Conservation (phyloP, 2,888 invertebrate species). For the Cyrtodaria siliqua region DNA sequence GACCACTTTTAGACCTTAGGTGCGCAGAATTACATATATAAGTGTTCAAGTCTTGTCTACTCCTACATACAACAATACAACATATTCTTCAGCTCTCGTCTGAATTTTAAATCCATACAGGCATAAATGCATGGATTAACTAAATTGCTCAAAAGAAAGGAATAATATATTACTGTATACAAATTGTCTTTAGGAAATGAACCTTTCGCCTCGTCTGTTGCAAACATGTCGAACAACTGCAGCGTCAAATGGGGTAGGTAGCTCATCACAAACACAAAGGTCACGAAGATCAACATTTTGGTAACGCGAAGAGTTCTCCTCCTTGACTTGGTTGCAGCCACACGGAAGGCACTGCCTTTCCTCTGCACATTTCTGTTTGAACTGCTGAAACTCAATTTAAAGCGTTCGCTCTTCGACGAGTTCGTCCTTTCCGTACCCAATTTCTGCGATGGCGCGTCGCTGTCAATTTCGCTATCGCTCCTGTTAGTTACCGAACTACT, state of each 20-base stretch:
- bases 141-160: conserved; percentile 56
- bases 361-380: no score
- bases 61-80: conserved; percentile 19
- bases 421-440: background rate
- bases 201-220: conserved; percentile 4
- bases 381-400: conserved; percentile 15
- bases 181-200: conserved; percentile 50
- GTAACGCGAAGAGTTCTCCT: conserved; percentile 53
- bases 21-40: no score
- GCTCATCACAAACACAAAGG: conserved; percentile 52
- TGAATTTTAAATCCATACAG: conserved; percentile 57
- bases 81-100: conserved; percentile 30
- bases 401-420: conserved; percentile 10
- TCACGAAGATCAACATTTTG: conserved; percentile 57
- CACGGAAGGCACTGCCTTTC: conserved; percentile 18
- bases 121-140: conserved; percentile 61
- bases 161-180: conserved; percentile 57
- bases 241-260: conserved; percentile 48
- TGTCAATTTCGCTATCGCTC: background rate
- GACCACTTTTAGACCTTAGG: no score
- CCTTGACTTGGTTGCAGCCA: conserved; percentile 37
- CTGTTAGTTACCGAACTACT: background rate
- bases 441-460: background rate
- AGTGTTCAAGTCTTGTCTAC: no score
- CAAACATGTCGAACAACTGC: conserved; percentile 49